phyloP scores from a whole-genome alignment of 2,888 invertebrate genomes.

The Tipula unca region DNA sequence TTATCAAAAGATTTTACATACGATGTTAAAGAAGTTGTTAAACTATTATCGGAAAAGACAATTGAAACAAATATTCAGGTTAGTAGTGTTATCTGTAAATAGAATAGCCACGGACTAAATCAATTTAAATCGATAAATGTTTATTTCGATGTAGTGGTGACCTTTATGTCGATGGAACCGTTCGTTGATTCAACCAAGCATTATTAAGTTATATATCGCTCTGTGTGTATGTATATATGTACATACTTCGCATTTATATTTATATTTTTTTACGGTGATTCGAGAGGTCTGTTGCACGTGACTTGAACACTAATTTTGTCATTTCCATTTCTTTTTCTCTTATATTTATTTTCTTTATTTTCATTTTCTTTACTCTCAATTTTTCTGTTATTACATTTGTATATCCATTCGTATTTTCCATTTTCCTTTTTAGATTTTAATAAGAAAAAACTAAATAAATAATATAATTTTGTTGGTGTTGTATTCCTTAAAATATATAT shows the following conservation, averaged over 20 bases:
- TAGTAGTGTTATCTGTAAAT: slow-evolving; percentile 15
- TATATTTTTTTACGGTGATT: slow-evolving; percentile 15
- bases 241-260: too few relatives aligned
- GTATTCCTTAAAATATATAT: neutral
- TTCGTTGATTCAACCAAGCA: neutral
- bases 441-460: neutral
- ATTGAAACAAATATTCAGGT: slow-evolving; percentile 40
- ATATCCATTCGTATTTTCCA: neutral
- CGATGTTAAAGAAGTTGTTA: slow-evolving; percentile 42
- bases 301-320: slow-evolving; percentile 18
- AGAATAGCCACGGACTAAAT: neutral
- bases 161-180: neutral
- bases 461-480: neutral
- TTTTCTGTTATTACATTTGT: neutral
- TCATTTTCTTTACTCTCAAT: neutral
- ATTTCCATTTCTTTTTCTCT: neutral
- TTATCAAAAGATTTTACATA: slow-evolving; percentile 39
- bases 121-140: neutral
- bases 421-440: neutral
- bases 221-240: neutral
- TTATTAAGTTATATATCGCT: neutral
- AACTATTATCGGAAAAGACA: slow-evolving; percentile 38
- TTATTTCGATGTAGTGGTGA: neutral
- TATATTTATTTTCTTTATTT: neutral
- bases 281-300: slow-evolving; percentile 20